Evolutionary conservation across 2,797 vertebrate species (phyloP).

Genomic region (Acomys russatus): DNA sequence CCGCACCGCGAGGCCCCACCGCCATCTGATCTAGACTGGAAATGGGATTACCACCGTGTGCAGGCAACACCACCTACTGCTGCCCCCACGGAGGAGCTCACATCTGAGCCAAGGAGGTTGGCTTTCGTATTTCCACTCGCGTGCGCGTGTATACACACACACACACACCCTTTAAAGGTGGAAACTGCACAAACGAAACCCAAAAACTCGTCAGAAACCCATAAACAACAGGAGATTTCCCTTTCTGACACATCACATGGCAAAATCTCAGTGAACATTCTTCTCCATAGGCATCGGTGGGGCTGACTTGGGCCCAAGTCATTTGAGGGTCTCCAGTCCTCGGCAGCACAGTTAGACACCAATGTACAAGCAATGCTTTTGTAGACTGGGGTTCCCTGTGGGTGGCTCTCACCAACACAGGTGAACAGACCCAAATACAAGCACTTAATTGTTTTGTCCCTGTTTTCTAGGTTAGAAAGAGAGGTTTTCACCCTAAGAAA

Average conservation of each 20-base stretch:
- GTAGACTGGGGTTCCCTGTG: background rate
- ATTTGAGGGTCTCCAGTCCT: background rate
- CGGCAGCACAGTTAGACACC: background rate
- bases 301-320: background rate
- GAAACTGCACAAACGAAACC: constrained; percentile 51
- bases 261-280: background rate
- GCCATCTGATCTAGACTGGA: constrained; percentile 91
- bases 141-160: background rate
- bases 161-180: background rate
- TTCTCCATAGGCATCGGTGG: background rate
- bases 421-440: background rate
- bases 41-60: constrained; percentile 91
- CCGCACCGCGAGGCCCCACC: constrained; percentile 89
- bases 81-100: constrained; percentile 48
- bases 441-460: background rate
- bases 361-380: background rate
- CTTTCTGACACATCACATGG: background rate
- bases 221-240: background rate
- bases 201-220: constrained; percentile 25
- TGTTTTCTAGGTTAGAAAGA: constrained; percentile 17
- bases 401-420: background rate
- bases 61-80: constrained; percentile 85
- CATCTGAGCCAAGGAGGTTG: constrained; percentile 18
- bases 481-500: background rate
- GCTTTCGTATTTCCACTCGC: background rate